A percentile compares a stretch with the other conserved stretches of the same genome.
Evolutionary conservation across 1,140 invertebrate species (phyloP).

Genomic region (Lordiphosa clarofinis): DNA sequence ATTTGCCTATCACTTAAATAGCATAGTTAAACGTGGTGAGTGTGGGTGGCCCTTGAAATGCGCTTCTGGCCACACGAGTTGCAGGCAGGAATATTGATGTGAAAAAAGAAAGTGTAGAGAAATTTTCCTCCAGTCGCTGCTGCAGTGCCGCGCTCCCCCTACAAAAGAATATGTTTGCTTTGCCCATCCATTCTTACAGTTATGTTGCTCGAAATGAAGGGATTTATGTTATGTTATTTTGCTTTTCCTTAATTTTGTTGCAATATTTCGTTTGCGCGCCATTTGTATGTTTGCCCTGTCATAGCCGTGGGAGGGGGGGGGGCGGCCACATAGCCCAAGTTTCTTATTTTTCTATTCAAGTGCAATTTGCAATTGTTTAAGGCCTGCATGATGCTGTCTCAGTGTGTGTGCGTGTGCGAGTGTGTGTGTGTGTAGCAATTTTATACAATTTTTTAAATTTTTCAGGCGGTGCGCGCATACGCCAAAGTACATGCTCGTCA

Average conservation of each 20-base stretch:
- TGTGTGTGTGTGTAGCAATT: conserved; percentile 47
- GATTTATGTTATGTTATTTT: conserved; percentile 35
- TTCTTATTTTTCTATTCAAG: conserved; percentile 30
- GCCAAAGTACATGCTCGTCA: conserved; percentile 77
- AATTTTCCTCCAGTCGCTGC: conserved; percentile 48
- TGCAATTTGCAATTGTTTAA: conserved; percentile 58
- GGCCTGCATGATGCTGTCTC: conserved; percentile 61
- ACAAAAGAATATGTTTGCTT: conserved; percentile 66
- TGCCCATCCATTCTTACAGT: conserved; percentile 13
- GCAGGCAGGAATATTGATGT: conserved; percentile 65
- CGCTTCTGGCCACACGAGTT: conserved; percentile 51
- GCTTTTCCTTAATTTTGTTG: conserved; percentile 31
- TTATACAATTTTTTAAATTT: conserved; percentile 52
- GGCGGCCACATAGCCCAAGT: conserved; percentile 45
- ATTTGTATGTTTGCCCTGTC: conserved; percentile 70
- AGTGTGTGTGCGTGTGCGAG: conserved; percentile 20
- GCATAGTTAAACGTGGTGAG: conserved; percentile 75
- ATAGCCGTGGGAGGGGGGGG: conserved; percentile 36
- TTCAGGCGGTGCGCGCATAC: conserved; percentile 67
- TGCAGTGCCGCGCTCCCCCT: conserved; percentile 28
- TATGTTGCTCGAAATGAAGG: conserved; percentile 12
- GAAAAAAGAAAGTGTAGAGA: conserved; percentile 79
- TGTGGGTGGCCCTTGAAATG: conserved; percentile 54
- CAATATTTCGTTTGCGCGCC: conserved; percentile 59
- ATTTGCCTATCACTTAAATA: conserved; percentile 56